These are phyloP conservation scores for Montipora sp. DNA, from an alignment of 64 coral and sea anemone genomes.

Conservation along the genomic window DNA sequence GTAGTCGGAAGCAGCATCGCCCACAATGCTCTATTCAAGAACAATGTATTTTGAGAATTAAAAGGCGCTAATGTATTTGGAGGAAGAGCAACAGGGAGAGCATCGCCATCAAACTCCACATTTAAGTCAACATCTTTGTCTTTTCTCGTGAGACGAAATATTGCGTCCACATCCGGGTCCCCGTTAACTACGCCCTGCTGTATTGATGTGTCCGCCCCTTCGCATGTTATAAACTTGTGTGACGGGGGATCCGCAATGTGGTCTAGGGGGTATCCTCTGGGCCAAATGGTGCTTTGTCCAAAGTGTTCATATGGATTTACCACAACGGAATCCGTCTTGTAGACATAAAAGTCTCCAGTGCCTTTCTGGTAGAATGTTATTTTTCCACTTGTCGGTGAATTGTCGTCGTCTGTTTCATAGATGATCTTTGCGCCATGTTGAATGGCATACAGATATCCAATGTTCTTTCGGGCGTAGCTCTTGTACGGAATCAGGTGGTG, in stretches of 20 bases:
- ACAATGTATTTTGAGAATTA: conserved; percentile 80
- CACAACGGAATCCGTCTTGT: too few species aligned
- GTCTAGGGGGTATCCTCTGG: conserved; percentile 74
- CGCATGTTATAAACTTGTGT: conserved; percentile 66
- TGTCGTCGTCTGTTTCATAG: conserved; percentile 79
- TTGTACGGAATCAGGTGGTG: conserved; percentile 60
- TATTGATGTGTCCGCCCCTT: conserved; percentile 33
- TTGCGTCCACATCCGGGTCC: too few species aligned
- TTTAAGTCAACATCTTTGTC: conserved; percentile 30
- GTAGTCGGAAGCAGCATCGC: conserved; percentile 53
- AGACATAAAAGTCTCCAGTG: conserved; percentile 52
- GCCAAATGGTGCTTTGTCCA: conserved; percentile 80
- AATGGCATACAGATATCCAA: conserved; percentile 64
- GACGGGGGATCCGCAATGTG: conserved; percentile 48
- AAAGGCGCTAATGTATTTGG: conserved; percentile 70
- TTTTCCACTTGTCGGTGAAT: not conserved
- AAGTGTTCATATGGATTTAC: conserved; percentile 37
- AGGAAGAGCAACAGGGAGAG: conserved; percentile 49
- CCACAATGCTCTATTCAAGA: conserved; percentile 65
- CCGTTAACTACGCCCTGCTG: conserved; percentile 39
- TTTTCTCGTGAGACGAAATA: too few species aligned
- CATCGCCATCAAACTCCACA: conserved; percentile 67
- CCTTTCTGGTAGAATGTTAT: conserved; percentile 36
- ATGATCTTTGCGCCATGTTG: conserved; percentile 73
- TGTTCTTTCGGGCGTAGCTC: conserved; percentile 89